phyloP scores from a whole-genome alignment of 1,140 invertebrate species.

The Aphelenchoides avenae region DNA sequence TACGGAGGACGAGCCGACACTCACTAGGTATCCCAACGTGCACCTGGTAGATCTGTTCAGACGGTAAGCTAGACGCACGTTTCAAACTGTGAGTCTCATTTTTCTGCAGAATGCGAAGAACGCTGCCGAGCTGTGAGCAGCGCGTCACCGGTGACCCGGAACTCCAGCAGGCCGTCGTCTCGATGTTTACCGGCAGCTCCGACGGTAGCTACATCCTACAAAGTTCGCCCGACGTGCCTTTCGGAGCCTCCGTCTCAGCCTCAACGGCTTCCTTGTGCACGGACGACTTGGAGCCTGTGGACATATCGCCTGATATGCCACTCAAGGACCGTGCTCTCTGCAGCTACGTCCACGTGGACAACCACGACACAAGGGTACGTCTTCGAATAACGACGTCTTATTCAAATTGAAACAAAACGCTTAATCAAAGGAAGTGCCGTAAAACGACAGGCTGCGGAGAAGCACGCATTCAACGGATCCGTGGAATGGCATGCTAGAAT shows the following conservation, averaged over 20 bases:
- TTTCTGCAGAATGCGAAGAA: no score
- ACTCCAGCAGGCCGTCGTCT: slow-evolving; percentile 10
- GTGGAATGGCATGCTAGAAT: neutral
- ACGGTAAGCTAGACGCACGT: no score
- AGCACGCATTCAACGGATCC: neutral
- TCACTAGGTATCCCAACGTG: no score
- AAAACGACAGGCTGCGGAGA: no score
- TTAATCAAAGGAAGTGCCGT: neutral
- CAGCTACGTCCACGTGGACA: slow-evolving; percentile 13
- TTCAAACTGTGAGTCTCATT: no score
- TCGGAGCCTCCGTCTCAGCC: neutral
- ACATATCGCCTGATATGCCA: slow-evolving; percentile 23
- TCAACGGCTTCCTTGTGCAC: slow-evolving; percentile 12
- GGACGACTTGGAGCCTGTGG: slow-evolving; percentile 9
- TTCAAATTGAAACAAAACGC: neutral
- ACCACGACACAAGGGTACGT: slow-evolving; percentile 20
- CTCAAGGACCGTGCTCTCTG: slow-evolving; percentile 15
- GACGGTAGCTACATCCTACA: slow-evolving; percentile 10
- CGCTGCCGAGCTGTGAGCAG: no score
- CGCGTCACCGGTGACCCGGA: no score
- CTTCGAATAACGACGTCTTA: neutral
- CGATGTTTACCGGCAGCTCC: slow-evolving; percentile 17
- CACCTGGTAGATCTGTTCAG: no score
- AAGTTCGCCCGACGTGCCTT: slow-evolving; percentile 1
- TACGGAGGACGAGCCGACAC: no score